A percentile compares a stretch with the other conserved stretches of the same genome.
These are phyloP conservation scores for Drosophila buzzatii DNA, from an alignment of 2,888 invertebrate species.

Conservation along the genomic window DNA sequence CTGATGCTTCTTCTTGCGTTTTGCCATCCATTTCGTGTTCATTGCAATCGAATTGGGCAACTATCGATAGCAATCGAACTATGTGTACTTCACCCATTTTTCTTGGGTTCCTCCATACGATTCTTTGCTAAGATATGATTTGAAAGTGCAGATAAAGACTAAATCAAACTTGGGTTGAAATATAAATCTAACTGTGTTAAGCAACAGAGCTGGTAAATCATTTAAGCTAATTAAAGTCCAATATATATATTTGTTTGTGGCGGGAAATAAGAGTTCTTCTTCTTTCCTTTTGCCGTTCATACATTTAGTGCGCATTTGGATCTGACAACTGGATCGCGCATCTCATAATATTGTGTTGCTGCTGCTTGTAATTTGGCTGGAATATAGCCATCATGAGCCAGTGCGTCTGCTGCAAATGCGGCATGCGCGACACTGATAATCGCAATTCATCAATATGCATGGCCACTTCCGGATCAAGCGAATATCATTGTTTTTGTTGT, in stretches of 20 bases:
- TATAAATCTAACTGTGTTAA: not conserved
- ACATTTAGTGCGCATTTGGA: not conserved
- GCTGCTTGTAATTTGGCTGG: not conserved
- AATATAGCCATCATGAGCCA: not conserved
- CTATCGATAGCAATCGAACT: not conserved
- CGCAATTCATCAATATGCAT: slow-evolving; percentile 2
- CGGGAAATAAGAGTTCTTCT: not conserved
- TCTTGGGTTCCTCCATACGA: not conserved
- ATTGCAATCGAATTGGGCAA: not conserved
- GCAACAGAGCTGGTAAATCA: accelerated
- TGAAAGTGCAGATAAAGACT: too few relatives aligned
- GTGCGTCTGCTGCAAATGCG: slow-evolving; percentile 22
- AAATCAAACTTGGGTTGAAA: not conserved
- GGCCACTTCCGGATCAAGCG: not conserved
- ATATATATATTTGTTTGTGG: not conserved
- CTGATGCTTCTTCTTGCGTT: not conserved
- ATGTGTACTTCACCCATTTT: not conserved
- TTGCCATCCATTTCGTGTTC: not conserved
- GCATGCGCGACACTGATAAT: not conserved
- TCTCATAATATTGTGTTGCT: not conserved
- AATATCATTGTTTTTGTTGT: slow-evolving; percentile 51
- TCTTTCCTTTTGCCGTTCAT: not conserved
- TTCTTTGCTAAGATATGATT: not conserved
- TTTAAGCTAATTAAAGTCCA: not conserved
- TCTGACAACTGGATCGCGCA: not conserved